phyloP scores from a whole-genome alignment of 92 coral and sea anemone genomes.

The Palythoa grandiflora region DNA sequence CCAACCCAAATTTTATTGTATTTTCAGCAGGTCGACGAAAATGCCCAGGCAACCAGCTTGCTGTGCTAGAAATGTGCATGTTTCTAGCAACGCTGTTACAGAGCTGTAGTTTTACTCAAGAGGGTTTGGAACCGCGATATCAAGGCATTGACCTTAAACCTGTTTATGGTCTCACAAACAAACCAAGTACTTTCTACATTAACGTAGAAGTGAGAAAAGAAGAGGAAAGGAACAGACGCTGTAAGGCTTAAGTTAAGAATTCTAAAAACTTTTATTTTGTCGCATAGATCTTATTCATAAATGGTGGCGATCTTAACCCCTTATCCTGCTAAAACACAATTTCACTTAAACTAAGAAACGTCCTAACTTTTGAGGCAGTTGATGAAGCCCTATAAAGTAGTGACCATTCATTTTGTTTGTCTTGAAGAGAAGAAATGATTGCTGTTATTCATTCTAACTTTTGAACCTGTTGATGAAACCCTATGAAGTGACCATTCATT shows the following conservation, averaged over 20 bases:
- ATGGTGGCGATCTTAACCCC: no score
- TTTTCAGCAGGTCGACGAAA: slow-evolving; percentile 64
- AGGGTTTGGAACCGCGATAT: slow-evolving; percentile 29
- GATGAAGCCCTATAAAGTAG: no score
- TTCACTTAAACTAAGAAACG: no score
- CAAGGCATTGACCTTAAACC: slow-evolving; percentile 38
- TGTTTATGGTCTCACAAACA: slow-evolving; percentile 17
- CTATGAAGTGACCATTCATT: no score
- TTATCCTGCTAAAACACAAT: no score
- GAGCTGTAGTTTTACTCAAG: slow-evolving; percentile 32
- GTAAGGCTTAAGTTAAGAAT: neutral
- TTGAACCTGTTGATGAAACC: no score
- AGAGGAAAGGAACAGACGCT: slow-evolving; percentile 8
- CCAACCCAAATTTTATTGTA: slow-evolving; percentile 52
- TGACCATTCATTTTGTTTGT: no score
- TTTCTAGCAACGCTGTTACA: slow-evolving; percentile 62
- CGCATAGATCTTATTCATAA: no score
- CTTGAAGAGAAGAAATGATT: no score
- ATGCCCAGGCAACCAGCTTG: slow-evolving; percentile 58
- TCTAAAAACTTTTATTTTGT: neutral
- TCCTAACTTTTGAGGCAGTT: no score
- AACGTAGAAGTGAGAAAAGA: slow-evolving; percentile 33
- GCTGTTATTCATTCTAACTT: no score
- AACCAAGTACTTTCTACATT: slow-evolving; percentile 20
- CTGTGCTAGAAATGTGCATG: slow-evolving; percentile 53